Percentiles rank a stretch among this genome's conserved stretches.
Conservation (phyloP, 2,888 invertebrate species). For the Gonocerus acuteangulatus region DNA sequence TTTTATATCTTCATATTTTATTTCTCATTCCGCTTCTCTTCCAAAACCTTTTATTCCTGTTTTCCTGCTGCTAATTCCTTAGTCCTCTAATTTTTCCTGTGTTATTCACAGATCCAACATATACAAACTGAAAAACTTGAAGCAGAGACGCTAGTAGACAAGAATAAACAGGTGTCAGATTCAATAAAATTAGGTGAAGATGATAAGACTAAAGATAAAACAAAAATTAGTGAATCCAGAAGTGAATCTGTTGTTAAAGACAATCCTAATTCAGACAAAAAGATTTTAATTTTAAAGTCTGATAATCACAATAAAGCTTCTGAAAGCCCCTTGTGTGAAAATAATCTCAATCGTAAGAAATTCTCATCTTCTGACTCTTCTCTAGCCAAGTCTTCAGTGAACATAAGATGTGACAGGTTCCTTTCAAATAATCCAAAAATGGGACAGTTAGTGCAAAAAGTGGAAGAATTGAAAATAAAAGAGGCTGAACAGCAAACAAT, state of each 20-base stretch:
- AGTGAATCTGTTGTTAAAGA: not conserved
- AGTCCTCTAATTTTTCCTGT: constrained; percentile 22
- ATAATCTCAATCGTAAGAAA: too few relatives aligned
- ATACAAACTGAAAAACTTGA: constrained; percentile 18
- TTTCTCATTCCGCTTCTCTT: too few relatives aligned
- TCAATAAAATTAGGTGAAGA: constrained; percentile 1
- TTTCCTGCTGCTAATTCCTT: constrained; percentile 17
- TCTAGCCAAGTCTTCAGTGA: too few relatives aligned
- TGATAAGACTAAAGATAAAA: constrained; percentile 6
- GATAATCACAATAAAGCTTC: not conserved
- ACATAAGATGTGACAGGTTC: not conserved
- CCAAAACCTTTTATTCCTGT: constrained; percentile 15
- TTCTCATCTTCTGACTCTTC: too few relatives aligned
- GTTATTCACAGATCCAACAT: constrained; percentile 24
- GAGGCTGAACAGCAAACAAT: constrained; percentile 31
- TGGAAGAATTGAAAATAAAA: constrained; percentile 29
- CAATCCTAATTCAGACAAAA: not conserved
- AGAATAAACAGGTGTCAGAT: constrained; percentile 12
- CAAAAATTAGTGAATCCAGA: not conserved
- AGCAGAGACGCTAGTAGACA: constrained; percentile 8
- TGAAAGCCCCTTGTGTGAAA: not conserved
- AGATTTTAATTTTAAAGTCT: constrained; percentile 17
- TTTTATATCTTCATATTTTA: not conserved
- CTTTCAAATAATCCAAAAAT: not conserved
- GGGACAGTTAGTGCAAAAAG: not conserved